Evolutionary conservation across 2,888 invertebrate genomes (phyloP), one percentile per base, ranked within the genome.

Genomic region (Ophonus ardosiacus): DNA sequence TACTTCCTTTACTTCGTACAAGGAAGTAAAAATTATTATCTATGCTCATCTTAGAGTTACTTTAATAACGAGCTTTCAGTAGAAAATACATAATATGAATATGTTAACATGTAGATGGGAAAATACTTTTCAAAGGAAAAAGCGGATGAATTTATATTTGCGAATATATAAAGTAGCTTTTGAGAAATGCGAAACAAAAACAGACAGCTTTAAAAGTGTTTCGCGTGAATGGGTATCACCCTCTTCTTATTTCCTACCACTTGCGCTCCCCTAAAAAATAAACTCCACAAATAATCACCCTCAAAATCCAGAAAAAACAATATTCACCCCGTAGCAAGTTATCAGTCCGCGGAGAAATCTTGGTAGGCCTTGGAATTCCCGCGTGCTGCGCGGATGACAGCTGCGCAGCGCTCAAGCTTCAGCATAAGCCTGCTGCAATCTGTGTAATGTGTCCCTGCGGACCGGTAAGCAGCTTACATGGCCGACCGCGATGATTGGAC

Each of bases 391-490:
- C 38, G 31, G n/a, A 38, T 15, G 68, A 68, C 68, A 68, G 38
- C 31, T 8, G n/a, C n/a, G 63, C 10, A 24, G 13, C 63, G 18
- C 84, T 18, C 80, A 21, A 71, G 71, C 88, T 87, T 87, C 88
- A 88, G 90, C 90, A 90, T 31, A 3, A 21, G 85, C 85, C 88
- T 87, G 87, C 88, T 88, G 90, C 90, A 90, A 90, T 90, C 90
- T 90, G 90, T 90, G 89, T 90, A 90, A 90, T 90, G 89, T 89
- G 88, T 90, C 90, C 90, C 90, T 86, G 86, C 86, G 90, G 90
- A 88, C 89, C 89, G 88, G 88, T 90, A 90, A 90, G 90, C 89
- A 89, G 90, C 90, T 90, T 90, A 90, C 89, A 88, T 88, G 88
- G 87, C 87, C 88, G 88, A 80, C 88, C 88, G 87, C 88, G 89